A percentile compares a stretch with the other conserved stretches of the same genome.
Evolutionary conservation across 2,797 vertebrate genomes (phyloP).

Genomic region (Kryptopterus vitreolus): DNA sequence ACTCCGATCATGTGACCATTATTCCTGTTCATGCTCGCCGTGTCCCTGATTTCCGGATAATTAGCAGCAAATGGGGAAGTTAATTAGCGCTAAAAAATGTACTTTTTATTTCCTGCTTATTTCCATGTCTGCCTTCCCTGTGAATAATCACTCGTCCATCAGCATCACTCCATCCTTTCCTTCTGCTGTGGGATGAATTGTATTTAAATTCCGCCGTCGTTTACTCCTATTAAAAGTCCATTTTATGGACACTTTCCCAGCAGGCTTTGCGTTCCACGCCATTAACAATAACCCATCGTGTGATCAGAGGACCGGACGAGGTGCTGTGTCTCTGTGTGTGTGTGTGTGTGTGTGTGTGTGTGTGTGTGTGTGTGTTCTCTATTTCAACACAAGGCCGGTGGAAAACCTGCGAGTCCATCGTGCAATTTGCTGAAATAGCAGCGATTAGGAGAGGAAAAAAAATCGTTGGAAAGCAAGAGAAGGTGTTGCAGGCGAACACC

Average conservation of each 20-base stretch:
- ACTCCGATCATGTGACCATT: slow-evolving; percentile 20
- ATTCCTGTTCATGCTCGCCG: slow-evolving; percentile 18
- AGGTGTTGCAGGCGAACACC: neutral
- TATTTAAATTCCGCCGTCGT: slow-evolving; percentile 51
- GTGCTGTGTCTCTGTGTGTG: slow-evolving; percentile 19
- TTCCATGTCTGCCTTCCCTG: neutral
- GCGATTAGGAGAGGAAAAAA: neutral
- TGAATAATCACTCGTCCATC: neutral
- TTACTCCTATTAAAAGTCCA: slow-evolving; percentile 69
- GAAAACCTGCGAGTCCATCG: slow-evolving; percentile 13
- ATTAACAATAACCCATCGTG: slow-evolving; percentile 60
- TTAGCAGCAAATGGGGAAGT: slow-evolving; percentile 43
- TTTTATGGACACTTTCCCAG: slow-evolving; percentile 63
- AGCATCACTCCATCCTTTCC: neutral
- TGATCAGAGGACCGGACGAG: slow-evolving; percentile 11
- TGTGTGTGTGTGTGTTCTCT: slow-evolving; percentile 10
- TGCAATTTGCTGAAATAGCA: slow-evolving; percentile 14
- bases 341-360: slow-evolving; percentile 20
- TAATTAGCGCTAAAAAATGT: slow-evolving; percentile 39
- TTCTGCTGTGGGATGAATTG: slow-evolving; percentile 7
- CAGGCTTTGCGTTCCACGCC: slow-evolving; percentile 65
- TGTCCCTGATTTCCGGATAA: slow-evolving; percentile 32
- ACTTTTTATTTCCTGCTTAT: neutral
- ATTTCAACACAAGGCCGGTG: slow-evolving; percentile 16
- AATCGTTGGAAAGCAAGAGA: neutral